phyloP scores from a whole-genome alignment of 2,888 invertebrate genomes.

The Dermolepida albohirtum region DNA sequence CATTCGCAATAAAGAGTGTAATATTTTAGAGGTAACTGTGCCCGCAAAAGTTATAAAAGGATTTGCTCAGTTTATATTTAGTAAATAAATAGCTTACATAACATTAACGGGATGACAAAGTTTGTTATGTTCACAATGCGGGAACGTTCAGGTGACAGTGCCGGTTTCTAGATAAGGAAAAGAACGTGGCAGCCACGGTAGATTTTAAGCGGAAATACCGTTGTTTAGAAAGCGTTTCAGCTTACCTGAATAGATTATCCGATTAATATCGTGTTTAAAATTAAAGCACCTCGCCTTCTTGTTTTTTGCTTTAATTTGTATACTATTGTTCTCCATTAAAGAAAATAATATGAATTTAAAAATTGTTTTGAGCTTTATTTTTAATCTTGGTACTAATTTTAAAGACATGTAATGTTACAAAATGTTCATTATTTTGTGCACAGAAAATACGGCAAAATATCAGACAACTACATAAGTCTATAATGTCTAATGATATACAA shows the following conservation, averaged over 20 bases:
- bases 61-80: conserved; percentile 36
- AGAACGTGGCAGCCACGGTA: conserved; percentile 38
- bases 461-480: too few relatives aligned
- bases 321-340: conserved; percentile 21
- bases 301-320: conserved; percentile 25
- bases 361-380: conserved; percentile 1
- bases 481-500: too few relatives aligned
- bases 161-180: conserved; percentile 40
- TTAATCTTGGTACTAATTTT: neutral
- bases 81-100: conserved; percentile 39
- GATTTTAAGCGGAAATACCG: conserved; percentile 41
- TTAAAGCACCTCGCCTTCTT: conserved; percentile 33
- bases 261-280: conserved; percentile 40
- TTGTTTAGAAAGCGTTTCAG: conserved; percentile 43
- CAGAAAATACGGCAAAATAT: too few relatives aligned
- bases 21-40: conserved; percentile 31
- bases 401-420: neutral
- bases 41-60: conserved; percentile 31
- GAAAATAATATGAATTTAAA: conserved; percentile 4
- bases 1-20: conserved; percentile 24
- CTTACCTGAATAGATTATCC: conserved; percentile 44
- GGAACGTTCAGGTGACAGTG: conserved; percentile 38
- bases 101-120: conserved; percentile 35
- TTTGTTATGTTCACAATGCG: conserved; percentile 36
- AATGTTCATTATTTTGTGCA: too few relatives aligned